A percentile compares a stretch with the other conserved stretches of the same genome.
Evolutionary conservation across 2,888 invertebrate species (phyloP).

Genomic region (Drosophila paramelanica): DNA sequence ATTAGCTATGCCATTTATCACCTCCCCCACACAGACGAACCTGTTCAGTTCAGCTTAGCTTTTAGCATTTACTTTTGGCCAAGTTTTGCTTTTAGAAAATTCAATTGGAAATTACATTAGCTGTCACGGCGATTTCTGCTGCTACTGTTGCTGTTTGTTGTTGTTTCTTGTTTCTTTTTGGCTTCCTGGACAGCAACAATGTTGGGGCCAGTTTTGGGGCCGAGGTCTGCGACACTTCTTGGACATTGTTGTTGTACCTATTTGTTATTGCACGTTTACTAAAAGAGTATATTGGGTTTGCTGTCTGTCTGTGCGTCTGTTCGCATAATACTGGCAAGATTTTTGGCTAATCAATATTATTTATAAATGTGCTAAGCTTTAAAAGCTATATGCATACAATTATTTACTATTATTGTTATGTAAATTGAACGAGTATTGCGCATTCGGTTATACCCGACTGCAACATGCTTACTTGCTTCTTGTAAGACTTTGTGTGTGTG

Average conservation of each 20-base stretch:
- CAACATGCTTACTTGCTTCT: neutral
- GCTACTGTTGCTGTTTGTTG: neutral
- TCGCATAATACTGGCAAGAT: too few species aligned
- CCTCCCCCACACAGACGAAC: too few species aligned
- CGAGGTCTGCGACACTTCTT: slow-evolving; percentile 20
- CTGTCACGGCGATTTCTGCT: slow-evolving; percentile 3
- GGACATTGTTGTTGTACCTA: slow-evolving; percentile 6
- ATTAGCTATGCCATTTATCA: neutral
- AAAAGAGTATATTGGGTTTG: too few species aligned
- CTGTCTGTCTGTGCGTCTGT: too few species aligned
- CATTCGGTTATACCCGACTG: too few species aligned
- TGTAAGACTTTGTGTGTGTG: slow-evolving; percentile 2
- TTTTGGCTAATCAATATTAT: too few species aligned
- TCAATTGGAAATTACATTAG: slow-evolving; percentile 25
- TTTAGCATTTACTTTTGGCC: slow-evolving; percentile 1
- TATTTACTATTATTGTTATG: too few species aligned
- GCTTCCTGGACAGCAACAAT: slow-evolving; percentile 20
- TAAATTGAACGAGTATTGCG: too few species aligned
- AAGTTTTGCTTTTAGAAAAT: slow-evolving; percentile 23
- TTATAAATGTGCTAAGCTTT: too few species aligned
- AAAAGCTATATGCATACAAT: too few species aligned
- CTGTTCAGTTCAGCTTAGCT: too few species aligned
- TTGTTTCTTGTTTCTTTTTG: slow-evolving; percentile 15
- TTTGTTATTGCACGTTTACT: neutral
- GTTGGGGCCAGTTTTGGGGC: slow-evolving; percentile 12